These are phyloP conservation scores for Papilio helenus DNA, from an alignment of 1,140 invertebrate genomes.

Conservation along the genomic window DNA sequence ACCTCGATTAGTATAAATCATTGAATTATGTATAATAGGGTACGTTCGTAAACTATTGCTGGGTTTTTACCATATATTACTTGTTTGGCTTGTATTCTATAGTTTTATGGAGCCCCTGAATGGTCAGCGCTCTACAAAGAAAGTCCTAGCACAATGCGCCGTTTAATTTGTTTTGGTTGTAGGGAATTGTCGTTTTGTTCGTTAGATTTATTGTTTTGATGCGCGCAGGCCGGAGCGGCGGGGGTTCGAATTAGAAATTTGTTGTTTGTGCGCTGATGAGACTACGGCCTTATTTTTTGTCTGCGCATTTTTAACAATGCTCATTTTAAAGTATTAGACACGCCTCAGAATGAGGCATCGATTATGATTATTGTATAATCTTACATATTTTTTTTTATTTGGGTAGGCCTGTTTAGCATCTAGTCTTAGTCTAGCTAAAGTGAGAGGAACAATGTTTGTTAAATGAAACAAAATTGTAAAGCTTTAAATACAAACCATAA, in stretches of 20 bases:
- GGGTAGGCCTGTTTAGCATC: too few species aligned
- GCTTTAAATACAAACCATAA: background rate
- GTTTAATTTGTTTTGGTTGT: constrained; percentile 79
- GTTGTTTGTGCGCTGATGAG: constrained; percentile 26
- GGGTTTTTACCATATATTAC: constrained; percentile 57
- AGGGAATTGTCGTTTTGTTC: constrained; percentile 64
- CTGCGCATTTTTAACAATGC: background rate
- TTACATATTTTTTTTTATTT: background rate
- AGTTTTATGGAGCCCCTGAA: constrained; percentile 69
- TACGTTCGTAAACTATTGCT: constrained; percentile 47
- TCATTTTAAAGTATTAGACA: constrained; percentile 22
- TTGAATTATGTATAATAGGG: constrained; percentile 41
- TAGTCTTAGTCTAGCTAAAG: too few species aligned
- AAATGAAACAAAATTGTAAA: too few species aligned
- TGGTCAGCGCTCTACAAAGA: constrained; percentile 63
- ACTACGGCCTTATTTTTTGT: constrained; percentile 20
- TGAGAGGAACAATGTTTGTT: too few species aligned
- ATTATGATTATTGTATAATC: constrained; percentile 27
- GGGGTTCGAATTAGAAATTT: constrained; percentile 48
- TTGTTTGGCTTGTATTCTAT: constrained; percentile 43
- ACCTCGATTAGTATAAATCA: constrained; percentile 76
- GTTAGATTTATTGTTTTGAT: constrained; percentile 62
- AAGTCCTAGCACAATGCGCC: constrained; percentile 53
- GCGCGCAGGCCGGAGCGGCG: constrained; percentile 50
- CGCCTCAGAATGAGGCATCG: background rate